These are phyloP conservation scores for Nezara viridula DNA, from an alignment of 2,888 invertebrate species.

Conservation along the genomic window DNA sequence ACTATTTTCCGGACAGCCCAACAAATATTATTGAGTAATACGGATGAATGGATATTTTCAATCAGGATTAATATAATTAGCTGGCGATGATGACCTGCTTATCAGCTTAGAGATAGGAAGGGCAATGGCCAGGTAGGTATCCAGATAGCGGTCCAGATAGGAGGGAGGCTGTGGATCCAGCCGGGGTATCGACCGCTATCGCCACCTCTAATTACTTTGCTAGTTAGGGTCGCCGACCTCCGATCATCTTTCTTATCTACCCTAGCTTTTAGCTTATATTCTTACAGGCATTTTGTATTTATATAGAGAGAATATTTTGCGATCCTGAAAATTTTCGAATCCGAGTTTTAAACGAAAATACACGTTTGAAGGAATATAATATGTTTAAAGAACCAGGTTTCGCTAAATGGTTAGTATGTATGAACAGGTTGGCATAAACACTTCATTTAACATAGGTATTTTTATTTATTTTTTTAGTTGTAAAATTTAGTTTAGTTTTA, in stretches of 20 bases:
- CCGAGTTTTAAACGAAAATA: too few relatives aligned
- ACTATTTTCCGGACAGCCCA: too few relatives aligned
- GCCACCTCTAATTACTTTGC: background rate
- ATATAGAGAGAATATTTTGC: too few relatives aligned
- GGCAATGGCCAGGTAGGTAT: background rate
- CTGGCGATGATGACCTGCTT: background rate
- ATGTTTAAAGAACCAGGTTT: too few relatives aligned
- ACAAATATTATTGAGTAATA: background rate
- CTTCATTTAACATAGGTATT: too few relatives aligned
- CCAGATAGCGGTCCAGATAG: background rate
- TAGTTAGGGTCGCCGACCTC: background rate
- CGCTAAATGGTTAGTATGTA: too few relatives aligned
- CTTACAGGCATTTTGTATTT: too few relatives aligned
- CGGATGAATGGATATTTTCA: background rate
- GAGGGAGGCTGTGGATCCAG: background rate
- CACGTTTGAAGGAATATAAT: too few relatives aligned
- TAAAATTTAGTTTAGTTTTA: too few relatives aligned
- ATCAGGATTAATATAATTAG: background rate
- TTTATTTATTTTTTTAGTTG: too few relatives aligned
- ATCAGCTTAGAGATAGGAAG: background rate
- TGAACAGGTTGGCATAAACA: too few relatives aligned
- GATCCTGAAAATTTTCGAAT: too few relatives aligned
- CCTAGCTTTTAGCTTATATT: background rate
- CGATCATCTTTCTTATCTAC: background rate
- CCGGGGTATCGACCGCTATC: background rate